Percentiles rank a stretch among this genome's conserved stretches.
Evolutionary conservation across 1,140 invertebrate species (phyloP).

Genomic region (Eubasilissa regina): DNA sequence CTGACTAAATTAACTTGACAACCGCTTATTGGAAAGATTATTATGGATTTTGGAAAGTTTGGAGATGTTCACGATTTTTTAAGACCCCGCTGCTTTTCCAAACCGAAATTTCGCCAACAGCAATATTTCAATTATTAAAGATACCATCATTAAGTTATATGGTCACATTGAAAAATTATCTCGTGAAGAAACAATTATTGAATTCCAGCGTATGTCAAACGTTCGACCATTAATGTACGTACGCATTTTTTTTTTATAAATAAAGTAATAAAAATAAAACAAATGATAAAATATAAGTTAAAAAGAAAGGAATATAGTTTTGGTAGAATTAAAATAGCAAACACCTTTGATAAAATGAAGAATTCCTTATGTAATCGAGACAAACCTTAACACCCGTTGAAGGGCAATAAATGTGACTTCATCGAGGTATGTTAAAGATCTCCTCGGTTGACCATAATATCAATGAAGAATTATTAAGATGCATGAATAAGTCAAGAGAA

Average conservation of each 20-base stretch:
- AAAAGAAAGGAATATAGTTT: too few species aligned
- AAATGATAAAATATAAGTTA: too few species aligned
- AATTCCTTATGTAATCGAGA: too few species aligned
- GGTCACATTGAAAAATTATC: conserved; percentile 22
- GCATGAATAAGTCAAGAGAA: too few species aligned
- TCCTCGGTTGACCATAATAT: too few species aligned
- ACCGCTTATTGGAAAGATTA: neutral
- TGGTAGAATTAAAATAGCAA: too few species aligned
- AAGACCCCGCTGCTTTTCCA: neutral
- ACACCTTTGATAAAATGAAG: too few species aligned
- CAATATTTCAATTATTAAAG: neutral
- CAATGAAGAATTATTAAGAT: too few species aligned
- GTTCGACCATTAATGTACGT: neutral
- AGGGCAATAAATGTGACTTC: too few species aligned
- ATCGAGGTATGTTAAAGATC: too few species aligned
- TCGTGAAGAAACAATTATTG: conserved; percentile 26
- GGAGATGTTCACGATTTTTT: conserved; percentile 1
- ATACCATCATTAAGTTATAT: conserved; percentile 20
- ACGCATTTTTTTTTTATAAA: neutral
- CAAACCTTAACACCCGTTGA: too few species aligned
- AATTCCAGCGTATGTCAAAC: conserved; percentile 11
- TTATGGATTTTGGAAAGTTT: conserved; percentile 25
- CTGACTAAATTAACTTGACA: conserved; percentile 17
- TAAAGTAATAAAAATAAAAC: too few species aligned
- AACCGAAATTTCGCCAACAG: conserved; percentile 31